These are phyloP conservation scores for Lytechinus pictus DNA, from an alignment of 35 echinoderm and acorn worm species.

Conservation along the genomic window DNA sequence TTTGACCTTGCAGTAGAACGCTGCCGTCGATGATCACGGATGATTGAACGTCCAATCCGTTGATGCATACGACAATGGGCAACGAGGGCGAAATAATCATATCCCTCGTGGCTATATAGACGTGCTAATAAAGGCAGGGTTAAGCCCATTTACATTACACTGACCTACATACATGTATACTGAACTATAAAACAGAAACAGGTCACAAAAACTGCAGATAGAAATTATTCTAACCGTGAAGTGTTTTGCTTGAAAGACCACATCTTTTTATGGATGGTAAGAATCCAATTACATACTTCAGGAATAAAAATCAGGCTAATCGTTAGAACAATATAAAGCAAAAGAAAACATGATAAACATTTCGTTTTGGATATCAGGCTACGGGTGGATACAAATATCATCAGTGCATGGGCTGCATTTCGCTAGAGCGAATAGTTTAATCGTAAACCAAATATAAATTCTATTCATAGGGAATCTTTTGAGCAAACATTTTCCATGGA, in stretches of 20 bases:
- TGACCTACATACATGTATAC: not conserved
- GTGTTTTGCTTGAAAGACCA: not conserved
- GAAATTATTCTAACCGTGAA: not conserved
- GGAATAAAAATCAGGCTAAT: not conserved
- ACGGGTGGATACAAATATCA: not conserved
- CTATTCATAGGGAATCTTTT: not conserved
- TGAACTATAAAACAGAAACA: not conserved
- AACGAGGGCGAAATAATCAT: not conserved
- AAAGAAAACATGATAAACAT: not conserved
- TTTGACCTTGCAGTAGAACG: not conserved
- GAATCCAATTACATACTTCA: not conserved
- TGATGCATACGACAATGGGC: not conserved
- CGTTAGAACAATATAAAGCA: not conserved
- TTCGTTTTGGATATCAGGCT: not conserved
- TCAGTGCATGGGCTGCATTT: not conserved
- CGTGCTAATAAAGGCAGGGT: not conserved
- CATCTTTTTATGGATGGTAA: not conserved
- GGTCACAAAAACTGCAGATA: not conserved
- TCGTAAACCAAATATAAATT: not conserved
- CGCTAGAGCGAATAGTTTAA: not conserved
- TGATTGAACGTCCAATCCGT: not conserved
- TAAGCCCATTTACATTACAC: constrained; percentile 4
- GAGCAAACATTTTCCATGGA: not conserved
- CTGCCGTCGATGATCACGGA: not conserved
- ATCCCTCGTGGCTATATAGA: not conserved